Evolutionary conservation across 2,888 invertebrate species (phyloP).

Genomic region (Julus scanicus): DNA sequence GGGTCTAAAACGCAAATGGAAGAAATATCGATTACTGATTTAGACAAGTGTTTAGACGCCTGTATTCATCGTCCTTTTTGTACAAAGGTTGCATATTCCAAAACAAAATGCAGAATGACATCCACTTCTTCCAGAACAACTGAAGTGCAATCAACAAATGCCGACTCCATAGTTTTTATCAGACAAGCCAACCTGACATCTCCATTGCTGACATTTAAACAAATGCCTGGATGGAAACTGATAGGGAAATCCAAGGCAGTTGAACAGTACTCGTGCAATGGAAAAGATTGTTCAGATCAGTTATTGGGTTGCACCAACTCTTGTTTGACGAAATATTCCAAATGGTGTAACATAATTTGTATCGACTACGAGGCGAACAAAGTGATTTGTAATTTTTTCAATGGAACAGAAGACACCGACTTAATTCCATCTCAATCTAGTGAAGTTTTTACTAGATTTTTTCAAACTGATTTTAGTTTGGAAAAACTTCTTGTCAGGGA

Average conservation of each 20-base stretch:
- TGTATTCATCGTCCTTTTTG: not conserved
- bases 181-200: not conserved
- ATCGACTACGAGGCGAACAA: not conserved
- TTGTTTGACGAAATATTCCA: not conserved
- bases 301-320: not conserved
- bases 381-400: not conserved
- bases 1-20: not conserved
- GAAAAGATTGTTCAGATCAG: not conserved
- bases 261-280: not conserved
- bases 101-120: not conserved
- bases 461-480: conserved; percentile 8
- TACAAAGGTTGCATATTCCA: not conserved
- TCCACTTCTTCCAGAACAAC: not conserved
- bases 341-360: not conserved
- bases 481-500: not conserved
- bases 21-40: not conserved
- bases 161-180: not conserved
- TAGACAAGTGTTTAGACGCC: not conserved
- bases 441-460: not conserved
- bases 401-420: not conserved
- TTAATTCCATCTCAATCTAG: not conserved
- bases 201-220: not conserved
- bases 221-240: not conserved
- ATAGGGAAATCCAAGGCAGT: not conserved
- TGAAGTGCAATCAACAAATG: not conserved